These are phyloP conservation scores for Alfaro cultratus DNA, from an alignment of 2,797 vertebrate species.

Conservation along the genomic window DNA sequence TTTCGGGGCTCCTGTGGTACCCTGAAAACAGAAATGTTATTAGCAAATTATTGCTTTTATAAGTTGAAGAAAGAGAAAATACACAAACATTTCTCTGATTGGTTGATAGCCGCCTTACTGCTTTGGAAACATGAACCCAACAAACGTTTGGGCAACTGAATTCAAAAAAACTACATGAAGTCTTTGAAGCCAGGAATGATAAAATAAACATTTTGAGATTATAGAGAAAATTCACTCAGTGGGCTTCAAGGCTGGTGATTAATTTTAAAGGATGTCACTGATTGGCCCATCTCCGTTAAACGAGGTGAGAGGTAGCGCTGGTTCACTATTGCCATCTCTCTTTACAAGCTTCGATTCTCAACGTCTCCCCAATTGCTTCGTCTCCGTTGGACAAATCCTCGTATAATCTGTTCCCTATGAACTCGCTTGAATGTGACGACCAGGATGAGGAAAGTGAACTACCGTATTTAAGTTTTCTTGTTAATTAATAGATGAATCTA, in stretches of 20 bases:
- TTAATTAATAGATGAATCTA: background rate
- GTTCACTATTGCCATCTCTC: background rate
- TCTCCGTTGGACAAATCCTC: background rate
- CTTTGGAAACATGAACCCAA: background rate
- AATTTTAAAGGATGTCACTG: background rate
- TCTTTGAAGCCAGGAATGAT: background rate
- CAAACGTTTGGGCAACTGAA: background rate
- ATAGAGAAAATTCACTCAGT: background rate
- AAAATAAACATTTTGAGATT: background rate
- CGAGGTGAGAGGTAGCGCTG: background rate
- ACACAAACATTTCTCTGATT: background rate
- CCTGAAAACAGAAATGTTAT: constrained; percentile 73
- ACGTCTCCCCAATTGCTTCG: background rate
- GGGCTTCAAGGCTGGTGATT: background rate
- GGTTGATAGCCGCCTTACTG: background rate
- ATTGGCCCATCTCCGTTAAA: background rate
- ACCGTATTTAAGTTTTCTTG: background rate
- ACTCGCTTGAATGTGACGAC: background rate
- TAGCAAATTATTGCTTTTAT: background rate
- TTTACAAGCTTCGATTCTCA: background rate
- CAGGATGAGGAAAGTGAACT: no score
- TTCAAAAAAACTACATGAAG: background rate
- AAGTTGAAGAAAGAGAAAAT: background rate
- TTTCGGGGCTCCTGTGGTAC: constrained; percentile 94
- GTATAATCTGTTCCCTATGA: background rate